A percentile compares a stretch with the other conserved stretches of the same genome.
These are phyloP conservation scores for Anas platyrhynchos DNA, from an alignment of 2,113 vertebrate genomes.

Conservation along the genomic window DNA sequence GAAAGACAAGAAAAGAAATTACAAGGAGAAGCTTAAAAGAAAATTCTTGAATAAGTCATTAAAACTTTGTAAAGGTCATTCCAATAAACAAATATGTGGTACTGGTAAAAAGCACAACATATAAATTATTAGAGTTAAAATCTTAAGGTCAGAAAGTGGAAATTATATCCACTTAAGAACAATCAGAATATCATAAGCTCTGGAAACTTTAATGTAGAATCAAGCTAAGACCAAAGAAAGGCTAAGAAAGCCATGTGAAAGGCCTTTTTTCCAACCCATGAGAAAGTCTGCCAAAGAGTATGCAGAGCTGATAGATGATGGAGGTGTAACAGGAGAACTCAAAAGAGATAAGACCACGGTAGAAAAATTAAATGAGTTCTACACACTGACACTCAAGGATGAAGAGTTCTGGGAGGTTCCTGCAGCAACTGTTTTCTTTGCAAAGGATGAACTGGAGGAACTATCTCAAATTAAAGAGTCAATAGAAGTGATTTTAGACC, in stretches of 20 bases:
- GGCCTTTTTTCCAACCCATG: background rate
- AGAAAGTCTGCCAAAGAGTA: background rate
- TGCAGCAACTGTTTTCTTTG: background rate
- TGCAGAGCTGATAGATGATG: slow-evolving; percentile 16
- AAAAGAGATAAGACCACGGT: background rate
- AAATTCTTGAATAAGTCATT: background rate
- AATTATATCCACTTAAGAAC: background rate
- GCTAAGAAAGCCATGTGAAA: background rate
- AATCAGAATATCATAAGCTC: background rate
- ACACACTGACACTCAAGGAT: background rate
- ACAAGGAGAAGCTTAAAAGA: background rate
- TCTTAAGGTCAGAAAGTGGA: background rate
- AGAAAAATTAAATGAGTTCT: slow-evolving; percentile 27
- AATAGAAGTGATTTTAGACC: slow-evolving; percentile 35
- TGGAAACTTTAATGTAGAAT: background rate
- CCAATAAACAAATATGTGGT: background rate
- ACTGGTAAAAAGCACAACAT: background rate
- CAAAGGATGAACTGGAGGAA: background rate
- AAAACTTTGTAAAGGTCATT: background rate
- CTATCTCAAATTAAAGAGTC: slow-evolving; percentile 40
- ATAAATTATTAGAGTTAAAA: background rate
- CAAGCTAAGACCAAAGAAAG: background rate
- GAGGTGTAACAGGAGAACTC: background rate
- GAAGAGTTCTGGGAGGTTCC: background rate
- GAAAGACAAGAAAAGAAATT: background rate